Evolutionary conservation across 2,888 invertebrate species (phyloP).

Genomic region (Apamea crenata): DNA sequence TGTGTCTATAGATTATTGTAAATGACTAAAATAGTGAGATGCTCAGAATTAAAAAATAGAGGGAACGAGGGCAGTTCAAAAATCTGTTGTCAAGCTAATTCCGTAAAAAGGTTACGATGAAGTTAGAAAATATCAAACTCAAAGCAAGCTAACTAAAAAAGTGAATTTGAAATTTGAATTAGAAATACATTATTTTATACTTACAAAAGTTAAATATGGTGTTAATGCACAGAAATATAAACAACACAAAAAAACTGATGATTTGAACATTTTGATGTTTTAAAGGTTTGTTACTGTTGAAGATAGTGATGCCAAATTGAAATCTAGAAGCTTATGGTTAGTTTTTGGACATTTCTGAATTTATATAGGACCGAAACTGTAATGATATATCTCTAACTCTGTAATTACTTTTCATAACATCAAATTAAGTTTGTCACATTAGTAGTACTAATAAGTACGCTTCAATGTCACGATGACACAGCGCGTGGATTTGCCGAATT

Average conservation of each 20-base stretch:
- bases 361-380: conserved; percentile 67
- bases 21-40: neutral
- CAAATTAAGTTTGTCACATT: conserved; percentile 54
- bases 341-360: conserved; percentile 48
- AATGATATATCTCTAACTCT: conserved; percentile 55
- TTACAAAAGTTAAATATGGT: conserved; percentile 73
- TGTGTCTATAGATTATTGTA: neutral
- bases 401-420: conserved; percentile 60
- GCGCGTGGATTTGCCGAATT: conserved; percentile 15
- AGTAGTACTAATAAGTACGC: conserved; percentile 48
- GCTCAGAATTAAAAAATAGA: neutral
- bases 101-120: too few relatives aligned
- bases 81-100: neutral
- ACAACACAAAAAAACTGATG: conserved; percentile 68
- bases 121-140: neutral
- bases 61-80: neutral
- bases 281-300: neutral
- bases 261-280: conserved; percentile 72
- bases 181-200: conserved; percentile 47
- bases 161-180: neutral
- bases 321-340: conserved; percentile 49
- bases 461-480: conserved; percentile 43
- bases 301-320: conserved; percentile 40
- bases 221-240: conserved; percentile 69
- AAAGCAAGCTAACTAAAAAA: neutral